phyloP scores from a whole-genome alignment of 2,888 invertebrate genomes.

The Polymixis lichenea region DNA sequence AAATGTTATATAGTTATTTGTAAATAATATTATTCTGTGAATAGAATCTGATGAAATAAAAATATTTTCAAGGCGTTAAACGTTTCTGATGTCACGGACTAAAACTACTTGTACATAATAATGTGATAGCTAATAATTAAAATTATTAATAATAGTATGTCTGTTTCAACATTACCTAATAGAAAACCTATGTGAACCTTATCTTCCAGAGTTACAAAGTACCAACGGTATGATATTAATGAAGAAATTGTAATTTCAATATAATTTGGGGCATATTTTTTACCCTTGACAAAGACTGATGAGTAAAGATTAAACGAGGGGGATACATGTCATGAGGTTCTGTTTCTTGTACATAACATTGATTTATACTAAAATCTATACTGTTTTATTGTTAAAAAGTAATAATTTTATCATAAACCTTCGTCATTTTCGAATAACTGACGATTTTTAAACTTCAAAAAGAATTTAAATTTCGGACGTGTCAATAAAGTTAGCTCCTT shows the following conservation, averaged over 20 bases:
- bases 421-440: slow-evolving; percentile 34
- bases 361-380: slow-evolving; percentile 50
- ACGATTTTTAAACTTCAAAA: slow-evolving; percentile 44
- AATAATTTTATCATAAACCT: slow-evolving; percentile 46
- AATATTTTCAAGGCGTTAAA: slow-evolving; percentile 50
- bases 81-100: slow-evolving; percentile 57
- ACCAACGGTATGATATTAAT: slow-evolving; percentile 45
- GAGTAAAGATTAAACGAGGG: slow-evolving; percentile 70
- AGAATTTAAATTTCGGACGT: slow-evolving; percentile 59
- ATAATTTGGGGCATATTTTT: slow-evolving; percentile 75
- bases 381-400: slow-evolving; percentile 46
- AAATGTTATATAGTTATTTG: slow-evolving; percentile 32
- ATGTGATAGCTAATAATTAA: slow-evolving; percentile 64
- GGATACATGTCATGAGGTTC: slow-evolving; percentile 61
- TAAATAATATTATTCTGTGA: slow-evolving; percentile 22
- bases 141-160: slow-evolving; percentile 41
- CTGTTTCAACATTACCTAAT: slow-evolving; percentile 48
- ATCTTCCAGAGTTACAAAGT: slow-evolving; percentile 61
- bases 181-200: slow-evolving; percentile 41
- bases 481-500: slow-evolving; percentile 61
- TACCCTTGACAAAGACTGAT: slow-evolving; percentile 86
- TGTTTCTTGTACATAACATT: slow-evolving; percentile 66
- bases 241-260: slow-evolving; percentile 58
- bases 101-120: slow-evolving; percentile 66
- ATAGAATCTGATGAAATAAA: slow-evolving; percentile 26